A percentile compares a stretch with the other conserved stretches of the same genome.
These are phyloP conservation scores for Bucorvus abyssinicus DNA, from an alignment of 2,797 vertebrate species.

Conservation along the genomic window DNA sequence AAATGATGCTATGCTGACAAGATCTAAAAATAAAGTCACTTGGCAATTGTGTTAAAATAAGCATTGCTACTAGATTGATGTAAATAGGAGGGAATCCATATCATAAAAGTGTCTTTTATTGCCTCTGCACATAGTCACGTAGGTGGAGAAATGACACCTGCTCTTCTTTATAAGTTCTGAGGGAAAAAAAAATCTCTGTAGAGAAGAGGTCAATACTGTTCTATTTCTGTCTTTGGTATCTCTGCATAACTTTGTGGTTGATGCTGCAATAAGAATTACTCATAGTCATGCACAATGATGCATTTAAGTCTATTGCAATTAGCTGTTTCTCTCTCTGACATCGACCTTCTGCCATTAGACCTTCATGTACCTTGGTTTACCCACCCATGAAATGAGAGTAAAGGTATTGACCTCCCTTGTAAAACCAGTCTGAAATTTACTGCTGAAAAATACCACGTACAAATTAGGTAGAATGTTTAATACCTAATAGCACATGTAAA, in stretches of 20 bases:
- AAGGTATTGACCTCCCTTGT: not conserved
- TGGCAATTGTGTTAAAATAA: slow-evolving; percentile 32
- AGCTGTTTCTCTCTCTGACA: not conserved
- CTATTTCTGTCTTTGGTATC: not conserved
- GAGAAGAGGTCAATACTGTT: not conserved
- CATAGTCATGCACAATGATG: not conserved
- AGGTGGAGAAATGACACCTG: not conserved
- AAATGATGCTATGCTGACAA: not conserved
- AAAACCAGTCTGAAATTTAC: slow-evolving; percentile 6
- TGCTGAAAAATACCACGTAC: not conserved
- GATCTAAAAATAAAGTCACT: not conserved
- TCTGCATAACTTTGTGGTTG: not conserved
- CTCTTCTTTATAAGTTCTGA: not conserved
- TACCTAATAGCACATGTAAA: not conserved
- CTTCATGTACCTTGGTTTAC: not conserved
- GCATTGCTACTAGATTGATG: not conserved
- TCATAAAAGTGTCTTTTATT: not conserved
- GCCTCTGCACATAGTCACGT: not conserved
- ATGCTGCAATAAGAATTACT: not conserved
- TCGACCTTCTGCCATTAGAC: not conserved
- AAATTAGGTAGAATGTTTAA: not conserved
- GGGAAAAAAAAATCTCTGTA: not conserved
- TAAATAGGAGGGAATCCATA: not conserved
- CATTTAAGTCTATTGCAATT: slow-evolving; percentile 30
- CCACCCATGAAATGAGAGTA: not conserved